Conservation (phyloP, 2,113 vertebrate species). For the Pipa parva region DNA sequence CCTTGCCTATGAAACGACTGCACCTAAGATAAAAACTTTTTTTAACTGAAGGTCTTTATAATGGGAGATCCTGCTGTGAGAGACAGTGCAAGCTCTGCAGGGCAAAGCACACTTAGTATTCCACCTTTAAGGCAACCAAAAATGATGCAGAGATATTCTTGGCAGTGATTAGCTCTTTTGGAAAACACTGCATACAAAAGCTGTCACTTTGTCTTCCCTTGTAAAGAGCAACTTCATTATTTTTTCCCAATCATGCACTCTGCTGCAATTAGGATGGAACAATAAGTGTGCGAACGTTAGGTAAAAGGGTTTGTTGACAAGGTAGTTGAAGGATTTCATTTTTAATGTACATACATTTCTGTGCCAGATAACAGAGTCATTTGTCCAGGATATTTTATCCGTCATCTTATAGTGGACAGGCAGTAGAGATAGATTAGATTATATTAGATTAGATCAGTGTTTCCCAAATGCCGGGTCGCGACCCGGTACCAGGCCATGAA, state of each 20-base stretch:
- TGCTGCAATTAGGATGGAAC: conserved; percentile 19
- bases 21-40: background rate
- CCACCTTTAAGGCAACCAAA: background rate
- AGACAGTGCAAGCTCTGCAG: background rate
- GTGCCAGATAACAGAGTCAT: background rate
- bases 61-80: background rate
- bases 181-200: background rate
- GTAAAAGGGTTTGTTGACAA: conserved; percentile 7
- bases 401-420: too few relatives aligned
- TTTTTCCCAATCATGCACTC: conserved; percentile 16
- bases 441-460: too few relatives aligned
- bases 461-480: too few relatives aligned
- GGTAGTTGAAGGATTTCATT: conserved; percentile 23
- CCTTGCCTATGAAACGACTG: background rate
- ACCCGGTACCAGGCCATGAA: too few relatives aligned
- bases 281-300: background rate
- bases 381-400: too few relatives aligned
- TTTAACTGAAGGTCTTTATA: background rate
- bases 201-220: background rate
- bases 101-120: background rate
- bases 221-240: conserved; percentile 1
- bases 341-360: background rate
- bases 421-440: too few relatives aligned
- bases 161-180: conserved; percentile 11
- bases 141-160: background rate